A percentile compares a stretch with the other conserved stretches of the same genome.
These are phyloP conservation scores for Aplochiton taeniatus DNA, from an alignment of 2,797 vertebrate species.

Conservation along the genomic window DNA sequence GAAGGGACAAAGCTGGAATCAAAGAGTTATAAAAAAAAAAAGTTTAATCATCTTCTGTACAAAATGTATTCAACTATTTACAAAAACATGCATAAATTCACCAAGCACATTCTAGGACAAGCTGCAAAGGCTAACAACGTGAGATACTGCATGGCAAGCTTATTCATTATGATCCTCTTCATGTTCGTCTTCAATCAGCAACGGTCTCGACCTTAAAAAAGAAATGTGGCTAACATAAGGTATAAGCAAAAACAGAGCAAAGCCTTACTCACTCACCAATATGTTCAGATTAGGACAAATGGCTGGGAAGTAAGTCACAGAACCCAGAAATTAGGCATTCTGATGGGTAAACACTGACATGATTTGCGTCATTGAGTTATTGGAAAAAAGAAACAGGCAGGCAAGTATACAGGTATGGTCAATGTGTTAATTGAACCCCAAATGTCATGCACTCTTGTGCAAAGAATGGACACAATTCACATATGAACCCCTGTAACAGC, in stretches of 20 bases:
- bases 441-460: neutral
- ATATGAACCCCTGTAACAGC: too few relatives aligned
- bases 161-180: constrained; percentile 56
- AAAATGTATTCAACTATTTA: constrained; percentile 67
- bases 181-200: constrained; percentile 59
- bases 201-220: constrained; percentile 64
- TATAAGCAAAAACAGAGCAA: too few relatives aligned
- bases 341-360: too few relatives aligned
- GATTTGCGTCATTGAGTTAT: too few relatives aligned
- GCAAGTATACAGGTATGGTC: too few relatives aligned
- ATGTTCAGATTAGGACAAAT: too few relatives aligned
- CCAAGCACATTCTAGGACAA: neutral
- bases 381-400: too few relatives aligned
- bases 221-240: neutral
- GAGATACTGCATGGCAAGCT: neutral
- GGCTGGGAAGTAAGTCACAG: too few relatives aligned
- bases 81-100: constrained; percentile 67
- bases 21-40: constrained; percentile 34
- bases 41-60: constrained; percentile 68
- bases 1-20: neutral
- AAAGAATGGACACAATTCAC: neutral
- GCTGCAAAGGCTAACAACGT: neutral
- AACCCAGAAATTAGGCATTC: too few relatives aligned
- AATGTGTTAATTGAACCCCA: too few relatives aligned
- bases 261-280: too few relatives aligned